Conservation (phyloP, 2,797 vertebrate genomes). For the Craterocephalus amniculus region DNA sequence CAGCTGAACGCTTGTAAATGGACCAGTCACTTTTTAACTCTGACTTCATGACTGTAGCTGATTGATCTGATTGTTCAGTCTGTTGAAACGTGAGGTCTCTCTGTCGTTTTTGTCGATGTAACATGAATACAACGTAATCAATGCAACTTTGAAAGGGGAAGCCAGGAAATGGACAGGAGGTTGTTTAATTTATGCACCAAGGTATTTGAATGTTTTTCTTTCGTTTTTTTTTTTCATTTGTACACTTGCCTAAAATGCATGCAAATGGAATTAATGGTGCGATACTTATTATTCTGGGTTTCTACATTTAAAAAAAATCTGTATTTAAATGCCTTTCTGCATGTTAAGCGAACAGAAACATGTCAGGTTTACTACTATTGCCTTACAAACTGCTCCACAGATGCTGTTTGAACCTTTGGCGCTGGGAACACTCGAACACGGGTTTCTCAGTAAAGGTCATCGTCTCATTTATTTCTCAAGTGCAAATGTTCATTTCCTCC, state of each 20-base stretch:
- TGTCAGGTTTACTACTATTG: constrained; percentile 25
- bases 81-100: neutral
- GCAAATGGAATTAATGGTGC: constrained; percentile 30
- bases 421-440: neutral
- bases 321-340: constrained; percentile 43
- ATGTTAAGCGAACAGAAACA: constrained; percentile 25
- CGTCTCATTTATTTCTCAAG: neutral
- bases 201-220: neutral
- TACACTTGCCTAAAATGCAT: neutral
- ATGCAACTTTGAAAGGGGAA: constrained; percentile 25
- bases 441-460: neutral
- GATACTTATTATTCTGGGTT: neutral
- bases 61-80: neutral
- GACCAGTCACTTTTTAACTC: constrained; percentile 1
- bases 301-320: constrained; percentile 3
- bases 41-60: neutral
- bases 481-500: neutral
- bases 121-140: neutral
- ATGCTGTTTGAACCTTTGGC: constrained; percentile 6
- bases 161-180: constrained; percentile 9
- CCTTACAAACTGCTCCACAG: constrained; percentile 48
- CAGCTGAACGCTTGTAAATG: neutral
- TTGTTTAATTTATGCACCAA: constrained; percentile 7
- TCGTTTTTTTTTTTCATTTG: neutral
- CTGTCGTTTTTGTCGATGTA: neutral